Conservation (phyloP, 1,140 invertebrate species). For the Battus philenor region DNA sequence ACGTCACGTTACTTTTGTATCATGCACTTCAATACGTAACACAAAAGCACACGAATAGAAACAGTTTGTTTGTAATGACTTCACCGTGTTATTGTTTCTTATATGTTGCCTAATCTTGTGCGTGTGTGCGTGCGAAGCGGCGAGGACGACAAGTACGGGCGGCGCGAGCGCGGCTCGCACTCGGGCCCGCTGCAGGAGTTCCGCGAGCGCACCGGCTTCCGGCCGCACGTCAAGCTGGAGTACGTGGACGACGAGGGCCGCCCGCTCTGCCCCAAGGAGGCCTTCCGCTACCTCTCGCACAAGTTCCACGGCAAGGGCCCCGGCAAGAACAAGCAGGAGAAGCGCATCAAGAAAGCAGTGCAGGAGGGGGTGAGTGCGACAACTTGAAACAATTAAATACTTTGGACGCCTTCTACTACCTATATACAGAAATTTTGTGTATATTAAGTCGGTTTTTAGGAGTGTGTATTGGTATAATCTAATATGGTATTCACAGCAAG, state of each 20-base stretch:
- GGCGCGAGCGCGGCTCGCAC: conserved; percentile 78
- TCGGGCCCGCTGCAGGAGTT: conserved; percentile 93
- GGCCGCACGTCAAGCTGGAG: conserved; percentile 96
- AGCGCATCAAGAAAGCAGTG: conserved; percentile 95
- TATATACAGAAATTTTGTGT: too few species aligned
- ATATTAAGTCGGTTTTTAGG: too few species aligned
- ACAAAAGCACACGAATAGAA: too few species aligned
- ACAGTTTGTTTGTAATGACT: too few species aligned
- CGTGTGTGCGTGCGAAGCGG: conserved; percentile 15
- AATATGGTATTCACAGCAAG: too few species aligned
- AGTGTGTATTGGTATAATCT: too few species aligned
- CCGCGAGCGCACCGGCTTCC: conserved; percentile 94
- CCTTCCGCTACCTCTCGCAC: conserved; percentile 96
- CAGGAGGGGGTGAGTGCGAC: conserved; percentile 87
- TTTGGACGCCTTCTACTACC: too few species aligned
- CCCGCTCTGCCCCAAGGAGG: conserved; percentile 95
- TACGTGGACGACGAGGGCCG: conserved; percentile 97
- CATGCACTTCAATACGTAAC: too few species aligned
- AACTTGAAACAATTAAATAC: too few species aligned
- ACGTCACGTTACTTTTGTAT: too few species aligned
- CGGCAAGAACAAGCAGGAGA: conserved; percentile 99
- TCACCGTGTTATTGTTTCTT: too few species aligned
- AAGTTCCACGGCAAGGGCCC: conserved; percentile 99
- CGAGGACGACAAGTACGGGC: conserved; percentile 52
- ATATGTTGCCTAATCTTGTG: too few species aligned